Evolutionary conservation across 2,888 invertebrate genomes (phyloP).

Genomic region (Julus scanicus): DNA sequence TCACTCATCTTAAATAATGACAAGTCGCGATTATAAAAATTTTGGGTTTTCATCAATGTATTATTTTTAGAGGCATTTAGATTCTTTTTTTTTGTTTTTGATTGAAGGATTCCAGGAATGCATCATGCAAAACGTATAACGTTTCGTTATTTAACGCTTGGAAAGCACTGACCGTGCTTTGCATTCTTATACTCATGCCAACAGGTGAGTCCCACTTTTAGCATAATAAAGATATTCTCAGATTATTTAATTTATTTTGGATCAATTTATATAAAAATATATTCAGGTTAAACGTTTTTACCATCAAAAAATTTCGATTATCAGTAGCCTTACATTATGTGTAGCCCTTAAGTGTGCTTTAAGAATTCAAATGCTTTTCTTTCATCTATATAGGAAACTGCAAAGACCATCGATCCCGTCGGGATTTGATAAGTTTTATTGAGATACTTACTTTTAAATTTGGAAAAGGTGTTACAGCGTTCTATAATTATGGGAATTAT

Average conservation of each 20-base stretch:
- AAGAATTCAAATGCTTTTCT: background rate
- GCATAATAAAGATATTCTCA: too few relatives aligned
- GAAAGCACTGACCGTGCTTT: background rate
- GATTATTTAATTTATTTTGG: too few relatives aligned
- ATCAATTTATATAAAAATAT: background rate
- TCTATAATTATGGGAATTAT: conserved; percentile 51
- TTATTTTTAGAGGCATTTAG: background rate
- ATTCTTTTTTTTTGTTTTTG: background rate
- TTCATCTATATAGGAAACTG: background rate
- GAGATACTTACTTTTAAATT: background rate
- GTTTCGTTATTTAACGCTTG: background rate
- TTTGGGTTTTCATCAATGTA: background rate
- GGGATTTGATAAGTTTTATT: background rate
- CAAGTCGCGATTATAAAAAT: background rate
- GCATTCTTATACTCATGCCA: background rate
- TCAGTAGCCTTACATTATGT: too few relatives aligned
- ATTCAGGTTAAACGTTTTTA: background rate
- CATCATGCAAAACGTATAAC: background rate
- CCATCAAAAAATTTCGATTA: too few relatives aligned
- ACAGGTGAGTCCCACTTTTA: background rate
- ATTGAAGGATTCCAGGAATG: background rate
- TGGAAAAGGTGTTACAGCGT: background rate
- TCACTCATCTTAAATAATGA: background rate
- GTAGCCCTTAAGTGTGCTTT: too few relatives aligned
- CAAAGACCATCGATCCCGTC: background rate